A percentile compares a stretch with the other conserved stretches of the same genome.
phyloP scores from a whole-genome alignment of 2,113 vertebrate genomes.

The Neolamprologus longior region DNA sequence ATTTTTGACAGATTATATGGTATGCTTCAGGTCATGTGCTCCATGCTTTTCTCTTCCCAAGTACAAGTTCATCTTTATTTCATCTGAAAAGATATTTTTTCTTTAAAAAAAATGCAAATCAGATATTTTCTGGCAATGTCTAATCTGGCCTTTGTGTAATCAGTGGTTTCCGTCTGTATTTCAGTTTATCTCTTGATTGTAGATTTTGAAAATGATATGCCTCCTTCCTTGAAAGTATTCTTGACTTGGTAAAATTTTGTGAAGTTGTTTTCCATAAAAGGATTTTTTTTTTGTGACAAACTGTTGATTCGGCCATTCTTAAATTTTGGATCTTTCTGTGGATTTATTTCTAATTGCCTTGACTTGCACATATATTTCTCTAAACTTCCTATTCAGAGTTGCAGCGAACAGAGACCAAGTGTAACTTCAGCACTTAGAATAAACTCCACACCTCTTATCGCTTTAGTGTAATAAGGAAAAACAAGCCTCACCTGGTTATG shows the following conservation, averaged over 20 bases:
- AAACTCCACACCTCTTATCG: neutral
- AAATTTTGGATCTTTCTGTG: neutral
- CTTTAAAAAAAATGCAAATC: accelerated
- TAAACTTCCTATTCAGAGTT: neutral
- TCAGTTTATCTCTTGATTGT: neutral
- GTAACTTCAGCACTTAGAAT: neutral
- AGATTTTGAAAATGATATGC: neutral
- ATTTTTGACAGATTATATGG: neutral
- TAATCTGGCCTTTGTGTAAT: neutral
- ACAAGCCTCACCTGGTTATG: neutral
- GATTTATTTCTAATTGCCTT: neutral
- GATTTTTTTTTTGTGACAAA: neutral
- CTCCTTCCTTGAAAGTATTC: neutral
- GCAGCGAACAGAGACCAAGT: neutral
- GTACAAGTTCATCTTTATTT: neutral
- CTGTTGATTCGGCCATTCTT: accelerated
- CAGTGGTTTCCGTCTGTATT: neutral
- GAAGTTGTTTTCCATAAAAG: neutral
- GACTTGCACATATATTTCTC: neutral
- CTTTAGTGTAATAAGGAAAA: neutral
- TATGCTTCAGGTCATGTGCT: neutral
- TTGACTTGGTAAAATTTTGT: neutral
- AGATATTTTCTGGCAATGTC: neutral
- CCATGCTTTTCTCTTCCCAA: neutral
- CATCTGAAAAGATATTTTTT: neutral